Evolutionary conservation across 2,888 invertebrate species (phyloP), one percentile per base, ranked within the genome.

Genomic region (Siphlonurus alternatus): DNA sequence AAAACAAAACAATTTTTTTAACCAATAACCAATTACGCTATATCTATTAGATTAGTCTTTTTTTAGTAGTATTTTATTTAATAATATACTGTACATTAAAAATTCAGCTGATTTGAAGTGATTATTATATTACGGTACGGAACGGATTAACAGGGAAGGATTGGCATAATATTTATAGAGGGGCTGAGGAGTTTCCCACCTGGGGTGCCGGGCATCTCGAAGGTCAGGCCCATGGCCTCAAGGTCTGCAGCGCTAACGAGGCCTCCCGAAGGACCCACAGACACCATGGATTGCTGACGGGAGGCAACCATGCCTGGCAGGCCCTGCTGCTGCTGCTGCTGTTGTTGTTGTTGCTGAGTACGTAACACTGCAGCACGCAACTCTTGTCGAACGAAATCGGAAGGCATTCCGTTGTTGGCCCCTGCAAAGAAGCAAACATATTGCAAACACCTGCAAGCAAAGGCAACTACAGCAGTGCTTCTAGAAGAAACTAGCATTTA

Each of bases 341-440:
- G 67, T 71, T 69, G 38, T 71, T 77, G 69, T 25, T 76, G 76
- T 69, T 81, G 80, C 53, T 88, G 87, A 72, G 93, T 83, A 64
- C 89, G 91, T 69, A 89, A 92, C 66, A 94, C 93, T 67, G 89
- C 87, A 61, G 92, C 91, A 70, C 93, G 83, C 72, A 95, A 79
- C 77, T 93, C 93, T 78, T 94, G 92, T 72, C 93, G 85, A 70
- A 94, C 93, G 77, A 88, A 93, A 78, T 93, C 93, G 62, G 92
- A 89, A 25, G 72, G 69, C 25, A 71, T 69, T 25, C 65, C 66
- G 54, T 66, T 67, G 59, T 65, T 65, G 38, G 66, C 68, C 74
- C 81, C 83, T 79, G 78, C 75, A 71, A 69, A 67, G 74, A 70
- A 71, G 73, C 73, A 70, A 70, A 65, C 70, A 71, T 65, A 64